Conservation (phyloP, 2,888 invertebrate species). For the Standfussiana lucernea region DNA sequence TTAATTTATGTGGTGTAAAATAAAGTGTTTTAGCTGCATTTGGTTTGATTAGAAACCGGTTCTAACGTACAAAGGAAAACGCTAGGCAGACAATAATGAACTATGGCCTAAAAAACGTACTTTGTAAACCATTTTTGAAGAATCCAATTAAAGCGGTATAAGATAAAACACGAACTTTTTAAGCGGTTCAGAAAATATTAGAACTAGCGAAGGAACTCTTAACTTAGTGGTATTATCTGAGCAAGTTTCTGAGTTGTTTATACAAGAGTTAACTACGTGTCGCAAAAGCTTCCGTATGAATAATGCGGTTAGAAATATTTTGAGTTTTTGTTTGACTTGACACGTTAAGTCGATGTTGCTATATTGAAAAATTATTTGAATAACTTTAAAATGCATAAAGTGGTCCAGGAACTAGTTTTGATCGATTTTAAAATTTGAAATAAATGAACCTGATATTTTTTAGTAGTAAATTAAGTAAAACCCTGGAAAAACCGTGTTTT, state of each 20-base stretch:
- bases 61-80: not conserved
- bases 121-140: conserved; percentile 15
- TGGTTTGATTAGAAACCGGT: not conserved
- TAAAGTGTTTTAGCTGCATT: not conserved
- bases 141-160: conserved; percentile 54
- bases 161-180: conserved; percentile 58
- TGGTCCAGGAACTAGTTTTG: not conserved
- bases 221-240: conserved; percentile 32
- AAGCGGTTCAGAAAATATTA: conserved; percentile 45
- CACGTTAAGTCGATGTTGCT: not conserved
- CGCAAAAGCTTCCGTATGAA: conserved; percentile 24
- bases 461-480: too few relatives aligned
- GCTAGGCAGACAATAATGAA: not conserved
- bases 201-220: conserved; percentile 34
- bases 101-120: not conserved
- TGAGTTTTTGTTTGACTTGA: not conserved
- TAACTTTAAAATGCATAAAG: not conserved
- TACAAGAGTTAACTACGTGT: conserved; percentile 30
- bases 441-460: not conserved
- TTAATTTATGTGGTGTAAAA: too few relatives aligned
- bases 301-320: conserved; percentile 26
- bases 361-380: not conserved
- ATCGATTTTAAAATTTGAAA: not conserved
- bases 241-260: conserved; percentile 32
- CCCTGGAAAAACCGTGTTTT: too few relatives aligned